Evolutionary conservation across 1,140 invertebrate species (phyloP).

Genomic region (Fopius arisanus): DNA sequence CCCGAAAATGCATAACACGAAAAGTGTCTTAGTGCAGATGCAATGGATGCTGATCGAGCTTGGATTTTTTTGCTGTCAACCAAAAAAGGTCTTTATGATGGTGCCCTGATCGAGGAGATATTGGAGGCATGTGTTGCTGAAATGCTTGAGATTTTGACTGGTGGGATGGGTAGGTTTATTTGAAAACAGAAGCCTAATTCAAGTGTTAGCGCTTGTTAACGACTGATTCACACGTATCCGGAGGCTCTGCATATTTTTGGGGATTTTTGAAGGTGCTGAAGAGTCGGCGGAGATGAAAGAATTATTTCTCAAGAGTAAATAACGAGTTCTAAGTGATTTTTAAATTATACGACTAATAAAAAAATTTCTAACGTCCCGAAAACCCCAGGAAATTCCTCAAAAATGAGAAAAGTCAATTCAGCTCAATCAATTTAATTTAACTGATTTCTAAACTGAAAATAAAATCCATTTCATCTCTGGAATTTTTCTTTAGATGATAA

Average conservation of each 20-base stretch:
- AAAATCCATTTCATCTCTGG: too few species aligned
- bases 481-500: too few species aligned
- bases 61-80: neutral
- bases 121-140: neutral
- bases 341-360: neutral
- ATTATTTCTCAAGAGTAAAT: neutral
- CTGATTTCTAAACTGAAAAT: too few species aligned
- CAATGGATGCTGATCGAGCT: neutral
- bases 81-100: neutral
- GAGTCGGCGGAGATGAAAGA: neutral
- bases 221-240: neutral
- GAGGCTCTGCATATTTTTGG: neutral
- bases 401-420: too few species aligned
- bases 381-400: too few species aligned
- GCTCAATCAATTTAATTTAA: too few species aligned
- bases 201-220: conserved; percentile 1
- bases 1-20: neutral
- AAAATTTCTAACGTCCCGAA: too few species aligned
- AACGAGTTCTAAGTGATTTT: neutral
- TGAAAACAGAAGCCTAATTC: conserved; percentile 13
- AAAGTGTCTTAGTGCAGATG: neutral
- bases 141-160: neutral
- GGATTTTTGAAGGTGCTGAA: neutral
- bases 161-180: neutral
- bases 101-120: neutral